phyloP scores from a whole-genome alignment of 2,797 vertebrate species.

The Emydoidea blandingii region DNA sequence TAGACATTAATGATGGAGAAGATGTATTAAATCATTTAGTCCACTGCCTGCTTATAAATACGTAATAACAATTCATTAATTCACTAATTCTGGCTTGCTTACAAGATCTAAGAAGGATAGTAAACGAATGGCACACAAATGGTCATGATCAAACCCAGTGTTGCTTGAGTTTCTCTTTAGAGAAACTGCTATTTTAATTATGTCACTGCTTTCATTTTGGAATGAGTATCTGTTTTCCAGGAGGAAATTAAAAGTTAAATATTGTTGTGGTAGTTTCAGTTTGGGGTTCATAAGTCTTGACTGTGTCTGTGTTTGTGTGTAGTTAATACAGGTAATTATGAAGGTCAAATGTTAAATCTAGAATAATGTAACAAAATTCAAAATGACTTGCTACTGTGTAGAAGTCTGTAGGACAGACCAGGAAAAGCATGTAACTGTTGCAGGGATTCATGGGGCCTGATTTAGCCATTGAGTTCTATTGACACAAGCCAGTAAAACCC shows the following conservation, averaged over 20 bases:
- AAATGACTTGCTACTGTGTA: not conserved
- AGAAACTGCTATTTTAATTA: not conserved
- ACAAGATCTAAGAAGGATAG: not conserved
- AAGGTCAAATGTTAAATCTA: not conserved
- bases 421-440: not conserved
- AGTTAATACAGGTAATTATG: not conserved
- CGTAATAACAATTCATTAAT: not conserved
- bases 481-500: not conserved
- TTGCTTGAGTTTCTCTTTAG: not conserved
- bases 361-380: not conserved
- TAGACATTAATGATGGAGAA: not conserved
- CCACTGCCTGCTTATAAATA: not conserved
- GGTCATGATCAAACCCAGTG: not conserved
- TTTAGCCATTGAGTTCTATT: not conserved
- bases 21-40: not conserved
- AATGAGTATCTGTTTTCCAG: not conserved
- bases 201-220: not conserved
- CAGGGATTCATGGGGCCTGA: not conserved
- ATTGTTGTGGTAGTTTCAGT: not conserved
- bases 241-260: not conserved
- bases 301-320: not conserved
- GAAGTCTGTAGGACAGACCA: not conserved
- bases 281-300: not conserved
- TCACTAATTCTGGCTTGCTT: not conserved
- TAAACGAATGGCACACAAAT: not conserved